Evolutionary conservation across 2,888 invertebrate species (phyloP).

Genomic region (Dryocosmus kuriphilus): DNA sequence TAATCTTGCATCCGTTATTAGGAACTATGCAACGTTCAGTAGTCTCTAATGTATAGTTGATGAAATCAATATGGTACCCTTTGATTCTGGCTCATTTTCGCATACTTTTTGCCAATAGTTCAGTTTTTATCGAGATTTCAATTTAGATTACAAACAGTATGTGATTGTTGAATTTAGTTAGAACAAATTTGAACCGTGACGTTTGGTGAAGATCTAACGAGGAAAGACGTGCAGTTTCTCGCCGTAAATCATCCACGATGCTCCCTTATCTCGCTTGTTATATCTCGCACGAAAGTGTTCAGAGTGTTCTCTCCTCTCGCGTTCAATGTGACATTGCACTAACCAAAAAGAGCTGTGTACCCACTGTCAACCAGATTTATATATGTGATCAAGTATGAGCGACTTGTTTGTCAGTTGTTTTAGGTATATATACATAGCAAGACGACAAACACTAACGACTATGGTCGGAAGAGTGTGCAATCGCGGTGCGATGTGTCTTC

Average conservation of each 20-base stretch:
- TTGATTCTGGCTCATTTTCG: too few relatives aligned
- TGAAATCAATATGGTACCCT: too few relatives aligned
- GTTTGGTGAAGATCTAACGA: constrained; percentile 54
- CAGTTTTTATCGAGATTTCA: not conserved
- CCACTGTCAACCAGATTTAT: not conserved
- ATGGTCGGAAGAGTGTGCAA: too few relatives aligned
- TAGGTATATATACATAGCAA: not conserved
- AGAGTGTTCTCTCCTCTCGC: constrained; percentile 48
- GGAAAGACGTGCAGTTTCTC: constrained; percentile 56
- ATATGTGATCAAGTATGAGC: not conserved
- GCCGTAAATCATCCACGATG: constrained; percentile 59
- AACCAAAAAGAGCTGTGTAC: not conserved
- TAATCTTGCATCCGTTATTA: too few relatives aligned
- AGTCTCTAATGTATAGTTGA: too few relatives aligned
- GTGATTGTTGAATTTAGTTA: constrained; percentile 1
- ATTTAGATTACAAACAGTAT: not conserved
- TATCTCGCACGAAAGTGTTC: constrained; percentile 56
- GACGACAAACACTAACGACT: too few relatives aligned
- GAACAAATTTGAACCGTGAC: not conserved
- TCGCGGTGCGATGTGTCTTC: too few relatives aligned
- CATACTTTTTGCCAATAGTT: not conserved
- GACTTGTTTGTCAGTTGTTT: not conserved
- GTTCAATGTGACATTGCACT: not conserved
- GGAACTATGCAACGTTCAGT: too few relatives aligned
- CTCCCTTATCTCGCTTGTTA: constrained; percentile 60